phyloP scores from a whole-genome alignment of 2,888 invertebrate genomes.

The Eupithecia subumbrata region DNA sequence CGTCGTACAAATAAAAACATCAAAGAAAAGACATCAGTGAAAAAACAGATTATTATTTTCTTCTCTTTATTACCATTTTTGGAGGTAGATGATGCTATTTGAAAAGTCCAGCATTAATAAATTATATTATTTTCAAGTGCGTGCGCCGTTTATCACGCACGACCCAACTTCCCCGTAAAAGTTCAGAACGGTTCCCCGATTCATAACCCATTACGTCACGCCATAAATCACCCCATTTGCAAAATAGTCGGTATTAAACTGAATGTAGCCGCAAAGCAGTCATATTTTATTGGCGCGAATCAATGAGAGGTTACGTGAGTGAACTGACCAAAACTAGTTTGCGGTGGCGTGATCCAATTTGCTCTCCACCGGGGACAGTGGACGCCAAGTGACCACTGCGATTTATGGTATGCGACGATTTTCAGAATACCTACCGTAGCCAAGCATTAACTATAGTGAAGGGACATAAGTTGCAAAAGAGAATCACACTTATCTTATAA shows the following conservation, averaged over 20 bases:
- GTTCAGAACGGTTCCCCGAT: neutral
- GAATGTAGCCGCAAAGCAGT: conserved; percentile 46
- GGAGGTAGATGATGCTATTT: neutral
- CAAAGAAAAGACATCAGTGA: no score
- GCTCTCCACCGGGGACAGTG: conserved; percentile 48
- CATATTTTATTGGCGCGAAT: conserved; percentile 57
- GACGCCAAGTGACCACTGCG: conserved; percentile 19
- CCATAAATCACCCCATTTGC: conserved; percentile 15
- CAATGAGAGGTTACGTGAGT: conserved; percentile 64
- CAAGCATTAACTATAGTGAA: neutral
- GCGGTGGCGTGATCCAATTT: conserved; percentile 64
- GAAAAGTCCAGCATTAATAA: neutral
- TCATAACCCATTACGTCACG: conserved; percentile 19
- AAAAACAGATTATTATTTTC: no score
- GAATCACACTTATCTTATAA: neutral
- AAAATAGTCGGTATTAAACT: conserved; percentile 38
- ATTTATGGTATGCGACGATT: conserved; percentile 3
- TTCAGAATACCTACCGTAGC: neutral
- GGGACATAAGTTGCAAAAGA: neutral
- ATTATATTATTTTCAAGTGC: neutral
- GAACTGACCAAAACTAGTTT: conserved; percentile 64
- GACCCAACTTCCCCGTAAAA: neutral
- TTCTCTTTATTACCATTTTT: neutral
- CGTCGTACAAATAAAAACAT: neutral
- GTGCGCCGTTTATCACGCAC: conserved; percentile 4